Evolutionary conservation across 1,140 invertebrate genomes (phyloP), one percentile per base, ranked within the genome.

Genomic region (Bombus picipes): DNA sequence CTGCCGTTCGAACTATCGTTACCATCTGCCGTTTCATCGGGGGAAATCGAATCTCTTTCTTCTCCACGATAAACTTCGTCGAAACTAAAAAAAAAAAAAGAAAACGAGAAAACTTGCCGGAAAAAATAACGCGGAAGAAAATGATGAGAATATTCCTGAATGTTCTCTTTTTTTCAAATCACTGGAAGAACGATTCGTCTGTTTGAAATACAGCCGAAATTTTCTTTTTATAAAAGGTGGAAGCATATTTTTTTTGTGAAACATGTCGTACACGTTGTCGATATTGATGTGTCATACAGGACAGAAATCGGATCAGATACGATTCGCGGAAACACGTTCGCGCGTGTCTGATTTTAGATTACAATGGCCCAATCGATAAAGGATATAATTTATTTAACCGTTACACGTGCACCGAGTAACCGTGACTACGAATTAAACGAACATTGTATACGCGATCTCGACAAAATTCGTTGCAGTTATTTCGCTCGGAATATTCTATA

Each of bases 281-380:
- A 39, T 32, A 28, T 13, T 18, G 22, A 15, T 39, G 71, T 34
- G 62, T 41, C 71, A 68, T 81, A 15, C 41, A n/a, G 37, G 59
- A 85, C 81, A 59, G n/a, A 75, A 68, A 81, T 85, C 71, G 34
- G 37, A 57, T 78, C 80, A 53, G 25, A 73, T 66, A 57, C 34
- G 70, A 59, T 85, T 81, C 84, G 25, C 34, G 71, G 71, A 68
- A 81, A 85, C 41, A 85, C 34, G 59, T 57, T 66, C 59, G 41
- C 43, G 78, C 71, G 59, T 59, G 57, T 81, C 78, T 74, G 83
- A 85, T 85, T 85, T 74, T 39, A 85, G 83, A 85, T 85, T 85
- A 66, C 75, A 53, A 62, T 13, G 53, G 32, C 0, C n/a, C 57
- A 65, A 81, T 85, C 83, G 83, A 85, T 85, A 85, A 18, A 37